phyloP scores from a whole-genome alignment of 2,797 vertebrate species.

The Cyprinella venusta region DNA sequence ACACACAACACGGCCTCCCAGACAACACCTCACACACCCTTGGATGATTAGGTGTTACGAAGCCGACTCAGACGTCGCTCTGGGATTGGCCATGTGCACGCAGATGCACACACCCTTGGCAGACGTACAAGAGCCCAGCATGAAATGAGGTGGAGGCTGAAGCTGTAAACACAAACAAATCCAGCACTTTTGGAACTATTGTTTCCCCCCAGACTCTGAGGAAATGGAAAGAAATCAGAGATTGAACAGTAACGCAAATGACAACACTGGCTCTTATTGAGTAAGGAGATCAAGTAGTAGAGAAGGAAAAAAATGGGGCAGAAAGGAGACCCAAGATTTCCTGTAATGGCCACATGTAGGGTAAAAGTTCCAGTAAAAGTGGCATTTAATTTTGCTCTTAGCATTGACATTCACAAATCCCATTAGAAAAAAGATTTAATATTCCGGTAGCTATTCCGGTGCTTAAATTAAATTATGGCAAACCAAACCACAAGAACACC shows the following conservation, averaged over 20 bases:
- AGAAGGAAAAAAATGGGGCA: not conserved
- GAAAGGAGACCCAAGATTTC: conserved; percentile 43
- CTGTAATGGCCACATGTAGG: conserved; percentile 57
- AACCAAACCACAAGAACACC: conserved; percentile 4
- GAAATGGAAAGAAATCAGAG: conserved; percentile 63
- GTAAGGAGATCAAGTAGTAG: conserved; percentile 36
- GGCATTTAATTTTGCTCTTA: not conserved
- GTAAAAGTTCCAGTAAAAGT: conserved; percentile 26
- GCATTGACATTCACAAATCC: not conserved
- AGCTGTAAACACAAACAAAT: conserved; percentile 62
- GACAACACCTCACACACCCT: conserved; percentile 25
- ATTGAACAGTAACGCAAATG: conserved; percentile 67
- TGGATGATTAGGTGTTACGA: conserved; percentile 43
- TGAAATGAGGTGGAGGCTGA: conserved; percentile 55
- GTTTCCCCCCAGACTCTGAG: conserved; percentile 62
- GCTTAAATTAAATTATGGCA: not conserved
- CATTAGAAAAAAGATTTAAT: conserved; percentile 1
- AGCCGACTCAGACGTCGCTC: conserved; percentile 32
- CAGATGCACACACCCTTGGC: conserved; percentile 36
- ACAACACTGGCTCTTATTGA: conserved; percentile 63
- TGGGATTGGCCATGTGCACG: conserved; percentile 17
- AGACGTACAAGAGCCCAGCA: conserved; percentile 37
- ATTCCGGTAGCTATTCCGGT: not conserved
- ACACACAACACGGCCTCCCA: conserved; percentile 33
- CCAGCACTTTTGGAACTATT: conserved; percentile 61